These are phyloP conservation scores for Solea senegalensis DNA, from an alignment of 2,113 vertebrate genomes.

Conservation along the genomic window DNA sequence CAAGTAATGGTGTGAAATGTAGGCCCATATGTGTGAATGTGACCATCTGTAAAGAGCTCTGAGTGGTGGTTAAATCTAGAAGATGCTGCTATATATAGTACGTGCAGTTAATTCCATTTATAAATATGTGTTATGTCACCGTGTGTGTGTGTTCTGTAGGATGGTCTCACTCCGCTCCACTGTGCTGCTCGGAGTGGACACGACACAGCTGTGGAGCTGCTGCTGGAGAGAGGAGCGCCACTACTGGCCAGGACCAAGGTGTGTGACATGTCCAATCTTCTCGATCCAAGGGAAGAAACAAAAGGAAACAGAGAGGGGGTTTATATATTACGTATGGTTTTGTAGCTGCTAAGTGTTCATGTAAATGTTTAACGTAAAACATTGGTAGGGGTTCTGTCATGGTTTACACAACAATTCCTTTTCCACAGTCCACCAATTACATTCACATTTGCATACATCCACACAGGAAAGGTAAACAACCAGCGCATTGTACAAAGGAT, in stretches of 20 bases:
- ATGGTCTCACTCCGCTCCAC: slow-evolving; percentile 95
- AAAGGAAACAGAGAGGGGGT: too few relatives aligned
- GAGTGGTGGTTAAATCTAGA: neutral
- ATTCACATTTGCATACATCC: too few relatives aligned
- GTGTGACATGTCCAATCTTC: neutral
- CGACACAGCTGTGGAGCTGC: slow-evolving; percentile 92
- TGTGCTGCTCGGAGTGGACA: slow-evolving; percentile 96
- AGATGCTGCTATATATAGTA: neutral
- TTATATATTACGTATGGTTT: too few relatives aligned
- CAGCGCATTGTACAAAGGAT: too few relatives aligned
- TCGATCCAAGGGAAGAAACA: neutral
- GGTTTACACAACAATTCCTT: too few relatives aligned
- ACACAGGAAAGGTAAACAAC: too few relatives aligned
- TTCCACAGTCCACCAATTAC: too few relatives aligned
- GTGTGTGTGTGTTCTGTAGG: slow-evolving; percentile 75
- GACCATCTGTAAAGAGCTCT: neutral
- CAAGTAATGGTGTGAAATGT: neutral
- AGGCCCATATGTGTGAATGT: neutral
- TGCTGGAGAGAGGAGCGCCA: slow-evolving; percentile 93
- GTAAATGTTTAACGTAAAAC: too few relatives aligned
- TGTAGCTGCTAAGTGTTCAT: too few relatives aligned
- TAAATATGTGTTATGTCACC: neutral
- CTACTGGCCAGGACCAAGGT: slow-evolving; percentile 97
- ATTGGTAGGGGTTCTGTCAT: too few relatives aligned
- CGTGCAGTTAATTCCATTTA: neutral